Evolutionary conservation across 2,113 vertebrate species (phyloP).

Genomic region (Coptodon rendalli): DNA sequence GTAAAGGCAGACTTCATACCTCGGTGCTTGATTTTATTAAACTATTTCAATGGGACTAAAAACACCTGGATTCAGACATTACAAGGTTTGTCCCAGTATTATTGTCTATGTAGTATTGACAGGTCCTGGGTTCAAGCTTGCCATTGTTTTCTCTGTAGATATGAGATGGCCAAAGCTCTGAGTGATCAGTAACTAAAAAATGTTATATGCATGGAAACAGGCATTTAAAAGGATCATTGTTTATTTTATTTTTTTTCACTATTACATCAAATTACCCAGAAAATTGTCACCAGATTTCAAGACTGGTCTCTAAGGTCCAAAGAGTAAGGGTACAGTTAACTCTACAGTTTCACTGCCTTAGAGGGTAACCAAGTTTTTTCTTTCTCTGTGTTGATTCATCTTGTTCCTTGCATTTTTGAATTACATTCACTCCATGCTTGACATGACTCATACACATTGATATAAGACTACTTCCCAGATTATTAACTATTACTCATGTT

Average conservation of each 20-base stretch:
- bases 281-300: background rate
- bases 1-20: background rate
- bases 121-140: background rate
- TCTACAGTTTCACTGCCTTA: background rate
- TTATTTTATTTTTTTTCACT: accelerated
- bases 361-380: background rate
- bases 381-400: accelerated
- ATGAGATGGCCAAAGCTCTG: background rate
- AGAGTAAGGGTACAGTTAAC: background rate
- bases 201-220: background rate
- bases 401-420: background rate
- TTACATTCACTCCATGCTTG: background rate
- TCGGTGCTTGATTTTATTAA: background rate
- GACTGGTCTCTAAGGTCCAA: background rate
- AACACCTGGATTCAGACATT: background rate
- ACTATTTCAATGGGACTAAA: background rate
- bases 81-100: accelerated
- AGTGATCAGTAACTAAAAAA: background rate
- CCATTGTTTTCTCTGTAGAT: background rate
- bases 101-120: background rate
- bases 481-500: background rate
- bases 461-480: background rate
- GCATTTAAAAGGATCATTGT: background rate
- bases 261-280: background rate
- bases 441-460: background rate